Conservation (phyloP, 2,888 invertebrate genomes). For the Cantharis flavilabris region DNA sequence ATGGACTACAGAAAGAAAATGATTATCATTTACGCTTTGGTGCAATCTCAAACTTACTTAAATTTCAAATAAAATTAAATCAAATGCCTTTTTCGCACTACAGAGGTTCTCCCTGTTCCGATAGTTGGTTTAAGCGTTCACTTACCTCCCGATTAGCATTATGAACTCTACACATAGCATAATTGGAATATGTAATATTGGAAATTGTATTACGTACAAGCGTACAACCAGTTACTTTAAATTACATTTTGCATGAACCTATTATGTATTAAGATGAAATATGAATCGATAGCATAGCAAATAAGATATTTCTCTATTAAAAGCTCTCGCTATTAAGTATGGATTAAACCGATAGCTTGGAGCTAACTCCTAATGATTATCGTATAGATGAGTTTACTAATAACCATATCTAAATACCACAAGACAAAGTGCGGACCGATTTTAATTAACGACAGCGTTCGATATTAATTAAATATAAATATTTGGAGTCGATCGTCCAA, state of each 20-base stretch:
- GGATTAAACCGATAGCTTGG: slow-evolving; percentile 25
- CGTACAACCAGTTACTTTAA: background rate
- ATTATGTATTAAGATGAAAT: slow-evolving; percentile 11
- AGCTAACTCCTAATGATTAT: slow-evolving; percentile 27
- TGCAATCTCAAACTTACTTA: background rate
- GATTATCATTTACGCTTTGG: slow-evolving; percentile 13
- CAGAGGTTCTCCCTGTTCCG: background rate
- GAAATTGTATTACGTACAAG: background rate
- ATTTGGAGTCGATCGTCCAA: background rate
- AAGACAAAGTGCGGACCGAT: slow-evolving; percentile 16
- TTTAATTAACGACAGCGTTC: slow-evolving; percentile 16
- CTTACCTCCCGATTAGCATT: background rate
- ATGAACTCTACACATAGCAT: background rate
- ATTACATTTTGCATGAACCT: background rate
- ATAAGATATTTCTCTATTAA: slow-evolving; percentile 24
- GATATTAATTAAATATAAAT: slow-evolving; percentile 11
- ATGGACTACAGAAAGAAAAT: slow-evolving; percentile 21
- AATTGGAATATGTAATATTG: background rate
- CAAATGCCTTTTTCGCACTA: background rate
- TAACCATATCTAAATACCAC: slow-evolving; percentile 25
- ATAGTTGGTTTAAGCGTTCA: background rate
- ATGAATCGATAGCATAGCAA: slow-evolving; percentile 21
- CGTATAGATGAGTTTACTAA: slow-evolving; percentile 24
- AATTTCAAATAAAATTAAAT: background rate
- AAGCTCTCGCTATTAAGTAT: slow-evolving; percentile 16